phyloP scores from a whole-genome alignment of 2,797 vertebrate species.

The Thamnophis elegans region DNA sequence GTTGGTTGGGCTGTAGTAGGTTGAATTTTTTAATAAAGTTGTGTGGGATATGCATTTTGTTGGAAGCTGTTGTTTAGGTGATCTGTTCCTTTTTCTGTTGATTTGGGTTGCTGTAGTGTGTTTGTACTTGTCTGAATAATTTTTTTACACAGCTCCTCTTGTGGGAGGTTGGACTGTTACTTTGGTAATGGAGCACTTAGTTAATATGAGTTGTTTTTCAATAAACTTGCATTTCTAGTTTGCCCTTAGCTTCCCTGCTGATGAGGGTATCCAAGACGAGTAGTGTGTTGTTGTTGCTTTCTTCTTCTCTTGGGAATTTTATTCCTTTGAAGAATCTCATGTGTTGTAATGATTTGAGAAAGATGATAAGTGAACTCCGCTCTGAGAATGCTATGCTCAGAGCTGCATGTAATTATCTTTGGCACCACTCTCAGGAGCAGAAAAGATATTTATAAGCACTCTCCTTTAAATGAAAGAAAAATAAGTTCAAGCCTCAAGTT shows the following conservation, averaged over 20 bases:
- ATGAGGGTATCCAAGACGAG: not conserved
- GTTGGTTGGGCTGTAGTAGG: not conserved
- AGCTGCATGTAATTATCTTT: slow-evolving; percentile 6
- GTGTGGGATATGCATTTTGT: not conserved
- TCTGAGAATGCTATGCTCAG: not conserved
- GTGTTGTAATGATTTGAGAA: not conserved
- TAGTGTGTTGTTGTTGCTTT: not conserved
- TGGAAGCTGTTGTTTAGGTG: not conserved
- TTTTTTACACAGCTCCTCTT: not conserved
- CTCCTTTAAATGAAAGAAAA: slow-evolving; percentile 45
- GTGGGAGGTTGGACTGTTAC: not conserved
- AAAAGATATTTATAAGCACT: slow-evolving; percentile 26
- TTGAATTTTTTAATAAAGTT: not conserved
- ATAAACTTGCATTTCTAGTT: not conserved
- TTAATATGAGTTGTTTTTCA: not conserved
- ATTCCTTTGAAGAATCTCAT: not conserved
- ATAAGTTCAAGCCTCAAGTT: not conserved
- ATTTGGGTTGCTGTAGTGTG: not conserved
- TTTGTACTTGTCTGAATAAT: not conserved
- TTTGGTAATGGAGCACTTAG: not conserved
- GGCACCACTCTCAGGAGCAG: accelerated
- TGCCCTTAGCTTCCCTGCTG: not conserved
- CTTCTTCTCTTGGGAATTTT: not conserved
- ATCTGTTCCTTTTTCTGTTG: not conserved
- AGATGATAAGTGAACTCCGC: not conserved